Percentiles rank a stretch among this genome's conserved stretches.
These are phyloP conservation scores for Sesamia nonagrioides DNA, from an alignment of 1,140 invertebrate species.

Conservation along the genomic window DNA sequence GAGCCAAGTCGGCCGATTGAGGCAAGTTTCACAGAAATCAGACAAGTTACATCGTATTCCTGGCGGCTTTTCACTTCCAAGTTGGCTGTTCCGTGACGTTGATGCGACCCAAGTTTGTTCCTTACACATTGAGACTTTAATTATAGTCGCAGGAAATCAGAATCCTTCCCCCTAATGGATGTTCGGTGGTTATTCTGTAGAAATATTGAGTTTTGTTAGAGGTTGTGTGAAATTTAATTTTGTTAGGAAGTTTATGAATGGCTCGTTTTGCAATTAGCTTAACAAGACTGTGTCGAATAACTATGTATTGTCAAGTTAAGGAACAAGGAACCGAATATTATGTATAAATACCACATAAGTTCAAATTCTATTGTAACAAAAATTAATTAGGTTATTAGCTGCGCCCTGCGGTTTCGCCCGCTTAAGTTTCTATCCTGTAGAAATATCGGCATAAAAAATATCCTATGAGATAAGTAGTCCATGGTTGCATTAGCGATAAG, in stretches of 20 bases:
- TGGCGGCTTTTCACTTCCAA: slow-evolving; percentile 74
- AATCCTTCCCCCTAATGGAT: slow-evolving; percentile 28
- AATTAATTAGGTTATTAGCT: too few relatives aligned
- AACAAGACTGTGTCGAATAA: neutral
- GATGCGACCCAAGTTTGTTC: slow-evolving; percentile 78
- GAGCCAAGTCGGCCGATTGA: slow-evolving; percentile 71
- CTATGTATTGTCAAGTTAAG: too few relatives aligned
- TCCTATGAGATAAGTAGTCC: too few relatives aligned
- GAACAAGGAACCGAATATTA: too few relatives aligned
- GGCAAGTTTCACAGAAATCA: slow-evolving; percentile 76
- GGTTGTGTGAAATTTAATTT: neutral
- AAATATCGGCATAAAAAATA: too few relatives aligned
- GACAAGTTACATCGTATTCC: slow-evolving; percentile 78
- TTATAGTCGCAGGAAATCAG: slow-evolving; percentile 62
- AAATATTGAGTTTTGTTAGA: neutral
- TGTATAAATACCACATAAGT: too few relatives aligned
- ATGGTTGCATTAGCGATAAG: too few relatives aligned
- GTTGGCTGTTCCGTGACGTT: slow-evolving; percentile 74
- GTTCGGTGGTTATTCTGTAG: slow-evolving; percentile 15
- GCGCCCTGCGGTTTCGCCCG: too few relatives aligned
- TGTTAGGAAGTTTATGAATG: neutral
- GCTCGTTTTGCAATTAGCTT: neutral
- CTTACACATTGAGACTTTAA: slow-evolving; percentile 73
- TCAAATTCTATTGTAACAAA: too few relatives aligned
- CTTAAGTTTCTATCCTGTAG: too few relatives aligned